A percentile compares a stretch with the other conserved stretches of the same genome.
phyloP scores from a whole-genome alignment of 1,140 invertebrate species.

The Drosophila kohkoa region DNA sequence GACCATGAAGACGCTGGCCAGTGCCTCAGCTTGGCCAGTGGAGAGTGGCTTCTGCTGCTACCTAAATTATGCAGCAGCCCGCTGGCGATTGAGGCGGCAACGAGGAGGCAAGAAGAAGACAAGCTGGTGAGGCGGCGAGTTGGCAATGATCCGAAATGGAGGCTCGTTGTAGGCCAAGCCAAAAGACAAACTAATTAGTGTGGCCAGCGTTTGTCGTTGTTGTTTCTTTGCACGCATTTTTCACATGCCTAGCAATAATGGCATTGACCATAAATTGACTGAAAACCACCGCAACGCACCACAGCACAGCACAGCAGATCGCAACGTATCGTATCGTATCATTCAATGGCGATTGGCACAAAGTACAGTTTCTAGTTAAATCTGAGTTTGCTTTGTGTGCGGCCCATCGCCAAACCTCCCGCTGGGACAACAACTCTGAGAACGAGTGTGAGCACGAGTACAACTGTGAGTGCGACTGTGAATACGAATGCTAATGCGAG shows the following conservation, averaged over 20 bases:
- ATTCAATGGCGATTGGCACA: constrained; percentile 43
- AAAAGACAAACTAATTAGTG: constrained; percentile 77
- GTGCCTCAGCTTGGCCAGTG: background rate
- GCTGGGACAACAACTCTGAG: constrained; percentile 42
- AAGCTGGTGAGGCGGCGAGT: constrained; percentile 3
- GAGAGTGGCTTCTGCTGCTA: constrained; percentile 45
- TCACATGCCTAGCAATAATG: constrained; percentile 47
- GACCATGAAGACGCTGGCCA: constrained; percentile 26
- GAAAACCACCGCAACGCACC: constrained; percentile 11
- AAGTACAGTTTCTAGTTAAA: constrained; percentile 71
- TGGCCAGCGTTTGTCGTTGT: constrained; percentile 51
- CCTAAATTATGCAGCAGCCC: constrained; percentile 79
- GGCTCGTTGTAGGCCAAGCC: constrained; percentile 24
- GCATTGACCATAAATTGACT: constrained; percentile 52
- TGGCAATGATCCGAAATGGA: constrained; percentile 24
- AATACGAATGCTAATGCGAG: constrained; percentile 18
- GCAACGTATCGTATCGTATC: constrained; percentile 10
- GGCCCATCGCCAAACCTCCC: constrained; percentile 51
- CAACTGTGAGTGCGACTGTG: constrained; percentile 19
- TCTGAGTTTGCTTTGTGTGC: constrained; percentile 62
- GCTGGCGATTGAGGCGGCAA: constrained; percentile 32
- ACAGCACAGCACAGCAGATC: background rate
- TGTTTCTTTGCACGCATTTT: constrained; percentile 52
- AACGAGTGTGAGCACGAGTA: constrained; percentile 33
- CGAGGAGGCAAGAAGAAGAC: background rate